Conservation (phyloP, 30 jellyfish, hydroid and myxozoan genomes). For the Phacellophora camtschatica region DNA sequence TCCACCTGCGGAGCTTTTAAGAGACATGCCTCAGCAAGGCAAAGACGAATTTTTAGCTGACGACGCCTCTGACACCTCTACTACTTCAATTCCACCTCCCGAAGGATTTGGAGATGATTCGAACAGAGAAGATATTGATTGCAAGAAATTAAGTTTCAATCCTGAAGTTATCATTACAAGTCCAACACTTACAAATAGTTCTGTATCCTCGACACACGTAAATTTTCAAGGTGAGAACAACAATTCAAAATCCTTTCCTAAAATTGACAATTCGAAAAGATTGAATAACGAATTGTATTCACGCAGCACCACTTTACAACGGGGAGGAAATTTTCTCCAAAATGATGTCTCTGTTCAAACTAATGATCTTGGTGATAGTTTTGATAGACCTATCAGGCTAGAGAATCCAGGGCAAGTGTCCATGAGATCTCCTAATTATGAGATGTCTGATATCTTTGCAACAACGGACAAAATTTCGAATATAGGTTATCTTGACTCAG, state of each 20-base stretch:
- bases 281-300: conserved; percentile 44
- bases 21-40: conserved; percentile 53
- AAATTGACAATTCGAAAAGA: conserved; percentile 29
- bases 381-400: conserved; percentile 1
- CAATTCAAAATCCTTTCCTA: background rate
- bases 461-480: conserved; percentile 28
- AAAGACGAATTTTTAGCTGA: conserved; percentile 28
- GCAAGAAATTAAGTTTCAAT: background rate
- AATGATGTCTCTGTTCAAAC: conserved; percentile 71
- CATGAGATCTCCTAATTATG: conserved; percentile 48
- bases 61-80: conserved; percentile 58
- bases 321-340: conserved; percentile 43
- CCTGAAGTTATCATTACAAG: conserved; percentile 66
- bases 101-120: conserved; percentile 55
- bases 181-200: conserved; percentile 73
- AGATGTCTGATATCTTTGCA: conserved; percentile 33
- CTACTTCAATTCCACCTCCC: conserved; percentile 80
- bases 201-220: conserved; percentile 14
- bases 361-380: conserved; percentile 31
- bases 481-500: background rate
- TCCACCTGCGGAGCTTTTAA: conserved; percentile 83
- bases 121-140: background rate
- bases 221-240: background rate
- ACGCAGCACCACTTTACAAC: background rate
- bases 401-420: conserved; percentile 65